phyloP scores from a whole-genome alignment of 2,888 invertebrate genomes.

The Clostera curtula region DNA sequence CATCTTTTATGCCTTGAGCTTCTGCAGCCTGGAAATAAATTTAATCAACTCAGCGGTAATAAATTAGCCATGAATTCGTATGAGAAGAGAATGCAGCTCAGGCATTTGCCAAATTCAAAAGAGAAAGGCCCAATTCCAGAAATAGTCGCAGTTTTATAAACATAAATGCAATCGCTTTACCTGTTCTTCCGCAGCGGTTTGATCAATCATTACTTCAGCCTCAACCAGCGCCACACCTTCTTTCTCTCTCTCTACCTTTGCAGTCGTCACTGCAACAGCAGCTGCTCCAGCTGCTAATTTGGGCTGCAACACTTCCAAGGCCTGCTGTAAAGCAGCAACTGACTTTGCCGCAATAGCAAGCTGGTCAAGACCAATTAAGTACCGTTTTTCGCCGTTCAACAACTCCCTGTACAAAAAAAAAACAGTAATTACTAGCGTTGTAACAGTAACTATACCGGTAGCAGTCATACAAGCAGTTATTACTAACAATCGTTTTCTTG shows the following conservation, averaged over 20 bases:
- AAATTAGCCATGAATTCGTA: too few species aligned
- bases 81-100: too few species aligned
- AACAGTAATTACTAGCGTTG: too few species aligned
- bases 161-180: too few species aligned
- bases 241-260: slow-evolving; percentile 90
- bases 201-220: slow-evolving; percentile 86
- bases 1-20: slow-evolving; percentile 91
- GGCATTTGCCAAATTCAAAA: too few species aligned
- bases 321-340: slow-evolving; percentile 87
- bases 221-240: slow-evolving; percentile 89
- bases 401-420: slow-evolving; percentile 80
- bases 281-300: slow-evolving; percentile 89
- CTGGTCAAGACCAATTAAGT: slow-evolving; percentile 90
- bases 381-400: slow-evolving; percentile 81
- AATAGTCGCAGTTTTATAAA: too few species aligned
- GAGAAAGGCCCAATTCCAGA: too few species aligned
- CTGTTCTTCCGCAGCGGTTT: slow-evolving; percentile 86
- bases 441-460: too few species aligned
- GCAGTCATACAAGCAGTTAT: not conserved
- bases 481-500: slow-evolving; percentile 83
- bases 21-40: slow-evolving; percentile 73
- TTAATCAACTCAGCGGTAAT: too few species aligned
- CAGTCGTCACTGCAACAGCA: slow-evolving; percentile 90
- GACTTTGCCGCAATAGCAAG: slow-evolving; percentile 87
- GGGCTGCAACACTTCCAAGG: slow-evolving; percentile 89